Base-by-base conservation (phyloP, 2,797 vertebrate species). In the Mormyrus hasselquistii region DNA sequence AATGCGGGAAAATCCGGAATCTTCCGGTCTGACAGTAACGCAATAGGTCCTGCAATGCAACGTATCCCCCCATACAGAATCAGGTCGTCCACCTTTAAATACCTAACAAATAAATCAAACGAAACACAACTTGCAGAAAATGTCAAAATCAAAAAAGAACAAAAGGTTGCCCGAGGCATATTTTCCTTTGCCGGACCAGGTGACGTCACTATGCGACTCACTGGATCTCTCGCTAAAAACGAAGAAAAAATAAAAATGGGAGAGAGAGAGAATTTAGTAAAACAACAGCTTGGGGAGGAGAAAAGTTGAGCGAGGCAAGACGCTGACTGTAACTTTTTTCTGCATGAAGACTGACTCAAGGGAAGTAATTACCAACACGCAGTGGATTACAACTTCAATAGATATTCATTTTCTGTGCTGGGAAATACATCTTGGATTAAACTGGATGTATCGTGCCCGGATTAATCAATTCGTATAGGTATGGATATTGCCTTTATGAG, bases 141-240 rank as follows among this genome's bases (percentile, higher is more conserved):
- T 10, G 49, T 84, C 22, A 89, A 57, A 38, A 22, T 34, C 14
- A 47, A 19, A 65, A 14, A 12, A 29, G 22, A 57, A 87, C 50
- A 89, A 82, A 87, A 52, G n/a, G 52, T 55, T n/a, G 62, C 85
- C 89, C 49, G 84, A 50, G 79, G 73, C 41, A 14, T 49, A 82
- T 83, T 89, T 89, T 88, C 86, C 89, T 83, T 38, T 62, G 73
- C 86, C 89, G 52, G 86, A 88, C 86, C 73, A 52, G 89, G 73
- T 89, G 89, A 89, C 62, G 89, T 89, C 89, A 89, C 86, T 83
- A 62, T 69, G 59, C 65, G 38, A 57, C 73, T 87, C 6, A n/a
- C 41, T 59, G 55, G 69, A 89, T 90, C 44, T 86, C 90, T 92
- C 92, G 62, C 0, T 91, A 91, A 89, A 62, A 90, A 41, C 16